These are phyloP conservation scores for Drosophila merina DNA, from an alignment of 2,888 invertebrate species.

Conservation along the genomic window DNA sequence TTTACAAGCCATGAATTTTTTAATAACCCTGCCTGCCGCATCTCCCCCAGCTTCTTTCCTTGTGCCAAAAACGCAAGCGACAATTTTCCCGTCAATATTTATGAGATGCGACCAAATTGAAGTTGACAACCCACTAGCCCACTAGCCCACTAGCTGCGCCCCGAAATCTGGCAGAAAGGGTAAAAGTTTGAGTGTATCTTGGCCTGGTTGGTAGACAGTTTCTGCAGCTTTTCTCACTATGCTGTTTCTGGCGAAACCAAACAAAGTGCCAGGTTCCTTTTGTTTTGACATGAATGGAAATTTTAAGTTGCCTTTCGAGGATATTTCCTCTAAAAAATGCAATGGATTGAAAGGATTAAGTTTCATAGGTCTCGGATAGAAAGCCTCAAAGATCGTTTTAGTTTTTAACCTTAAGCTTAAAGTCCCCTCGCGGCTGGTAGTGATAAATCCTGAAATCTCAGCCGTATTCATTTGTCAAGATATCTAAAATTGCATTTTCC, in stretches of 20 bases:
- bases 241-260: neutral
- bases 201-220: neutral
- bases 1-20: conserved; percentile 79
- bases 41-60: neutral
- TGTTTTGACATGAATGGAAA: conserved; percentile 36
- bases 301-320: conserved; percentile 19
- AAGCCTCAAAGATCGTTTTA: neutral
- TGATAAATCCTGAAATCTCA: conserved; percentile 33
- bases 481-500: conserved; percentile 52
- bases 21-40: conserved; percentile 58
- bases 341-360: neutral
- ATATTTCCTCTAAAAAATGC: conserved; percentile 15
- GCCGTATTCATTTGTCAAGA: conserved; percentile 46
- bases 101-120: conserved; percentile 60
- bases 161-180: neutral
- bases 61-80: conserved; percentile 60
- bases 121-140: conserved; percentile 35
- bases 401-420: neutral
- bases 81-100: conserved; percentile 79
- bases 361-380: neutral
- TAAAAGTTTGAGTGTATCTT: neutral
- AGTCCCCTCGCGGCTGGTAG: neutral
- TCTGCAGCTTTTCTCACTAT: neutral
- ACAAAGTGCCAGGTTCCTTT: conserved; percentile 22
- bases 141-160: neutral